Conservation (phyloP, 2,113 vertebrate species). For the Eolophus roseicapilla region DNA sequence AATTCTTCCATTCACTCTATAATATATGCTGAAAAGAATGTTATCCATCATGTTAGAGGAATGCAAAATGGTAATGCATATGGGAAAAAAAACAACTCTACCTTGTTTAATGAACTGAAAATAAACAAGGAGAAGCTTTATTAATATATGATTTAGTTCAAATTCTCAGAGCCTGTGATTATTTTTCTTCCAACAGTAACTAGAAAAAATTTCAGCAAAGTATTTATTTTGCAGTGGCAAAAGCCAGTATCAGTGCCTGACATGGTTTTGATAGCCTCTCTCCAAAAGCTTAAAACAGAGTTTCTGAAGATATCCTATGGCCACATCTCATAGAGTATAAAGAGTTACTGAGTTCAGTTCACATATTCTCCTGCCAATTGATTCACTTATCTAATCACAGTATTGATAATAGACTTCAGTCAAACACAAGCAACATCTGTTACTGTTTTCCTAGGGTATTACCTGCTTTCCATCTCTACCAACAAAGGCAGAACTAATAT, state of each 20-base stretch:
- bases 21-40: neutral
- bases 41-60: neutral
- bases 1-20: neutral
- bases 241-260: neutral
- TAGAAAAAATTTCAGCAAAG: neutral
- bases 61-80: neutral
- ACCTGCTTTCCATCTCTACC: neutral
- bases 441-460: neutral
- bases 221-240: neutral
- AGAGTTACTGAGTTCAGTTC: neutral
- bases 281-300: neutral
- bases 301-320: neutral
- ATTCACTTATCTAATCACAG: neutral
- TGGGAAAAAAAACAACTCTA: accelerated
- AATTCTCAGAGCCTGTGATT: neutral
- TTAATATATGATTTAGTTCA: neutral
- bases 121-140: neutral
- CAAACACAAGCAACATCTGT: neutral
- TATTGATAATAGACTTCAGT: neutral
- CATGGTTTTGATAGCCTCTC: neutral
- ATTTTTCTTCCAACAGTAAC: neutral
- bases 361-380: neutral
- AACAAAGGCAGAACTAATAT: neutral
- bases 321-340: neutral
- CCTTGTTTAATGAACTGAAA: neutral